Base-by-base conservation (phyloP, 2,888 invertebrate species). In the Plagodis dolabraria region DNA sequence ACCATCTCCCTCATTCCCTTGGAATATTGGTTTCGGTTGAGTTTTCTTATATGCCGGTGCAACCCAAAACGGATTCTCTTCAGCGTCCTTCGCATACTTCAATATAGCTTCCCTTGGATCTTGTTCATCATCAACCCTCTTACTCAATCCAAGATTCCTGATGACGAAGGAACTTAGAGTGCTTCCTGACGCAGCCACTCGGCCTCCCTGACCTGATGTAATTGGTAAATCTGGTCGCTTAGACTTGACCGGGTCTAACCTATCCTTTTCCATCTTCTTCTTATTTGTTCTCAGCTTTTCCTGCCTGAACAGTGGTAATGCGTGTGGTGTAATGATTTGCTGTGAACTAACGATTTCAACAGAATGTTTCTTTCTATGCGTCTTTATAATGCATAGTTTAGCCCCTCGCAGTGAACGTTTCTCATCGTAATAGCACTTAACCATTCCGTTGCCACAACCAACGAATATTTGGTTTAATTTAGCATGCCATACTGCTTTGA, bases 131-230 rank as follows among this genome's bases (percentile, higher is more conserved):
- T 98, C 96, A 0, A 98, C 96, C 47, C 97, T 94, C 74, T 98
- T 98, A 78, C 98, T 98, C 7, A 98, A 92, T 0, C 99, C 99
- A 56, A 99, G 93, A 82, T 99, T 99, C 60, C 99, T 95, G 48
- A 99, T 99, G 7, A 99, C 98, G 82, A 98, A 99, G 0, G 99
- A 99, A 71, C 99, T 98, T 0, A 99, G 92, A 0, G 99, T 99
- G 55, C 98, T 98, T 2, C 99, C 99, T 35, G 98, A 98, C 0
- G 98, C 97, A 0, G 98, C 98, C 0, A 99, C 97, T 62, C 99
- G 94, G 0, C 99, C 99, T 36, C 99, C 99, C 71, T 97, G 96
- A 0, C 97, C 97, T 0, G 97, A 97, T 5, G 97, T 97, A 52
- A 98, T 97, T 0, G 98, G 98, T 47, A 98, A 85, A 83, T 98